Conservation (phyloP, 2,888 invertebrate genomes). For the Nezara viridula region DNA sequence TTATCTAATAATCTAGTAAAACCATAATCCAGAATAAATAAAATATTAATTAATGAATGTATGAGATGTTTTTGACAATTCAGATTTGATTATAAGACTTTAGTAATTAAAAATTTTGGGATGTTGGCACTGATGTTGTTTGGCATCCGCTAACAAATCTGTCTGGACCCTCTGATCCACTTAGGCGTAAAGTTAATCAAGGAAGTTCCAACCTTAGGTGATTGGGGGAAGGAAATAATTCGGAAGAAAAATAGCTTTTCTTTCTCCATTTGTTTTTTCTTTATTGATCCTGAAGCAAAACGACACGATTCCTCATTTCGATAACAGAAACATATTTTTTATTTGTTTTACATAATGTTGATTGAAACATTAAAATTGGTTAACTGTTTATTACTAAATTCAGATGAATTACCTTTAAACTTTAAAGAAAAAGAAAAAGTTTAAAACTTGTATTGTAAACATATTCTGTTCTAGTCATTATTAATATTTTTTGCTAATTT, state of each 20-base stretch:
- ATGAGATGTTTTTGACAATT: background rate
- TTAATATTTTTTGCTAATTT: too few species aligned
- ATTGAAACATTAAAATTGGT: too few species aligned
- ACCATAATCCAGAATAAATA: too few species aligned
- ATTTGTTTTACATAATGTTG: too few species aligned
- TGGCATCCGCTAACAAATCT: conserved; percentile 22
- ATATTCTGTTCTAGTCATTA: too few species aligned
- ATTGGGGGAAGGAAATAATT: conserved; percentile 5
- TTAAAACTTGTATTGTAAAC: too few species aligned
- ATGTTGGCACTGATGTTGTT: background rate
- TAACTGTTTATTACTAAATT: too few species aligned
- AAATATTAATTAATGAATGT: background rate
- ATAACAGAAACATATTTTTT: too few species aligned
- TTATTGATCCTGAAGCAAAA: background rate
- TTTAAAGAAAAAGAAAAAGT: too few species aligned
- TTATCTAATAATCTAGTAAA: too few species aligned
- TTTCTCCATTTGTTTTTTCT: background rate
- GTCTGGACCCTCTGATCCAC: conserved; percentile 6
- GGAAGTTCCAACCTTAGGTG: conserved; percentile 8
- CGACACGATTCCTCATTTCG: background rate
- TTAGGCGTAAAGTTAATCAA: conserved; percentile 46
- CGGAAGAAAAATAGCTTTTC: conserved; percentile 3
- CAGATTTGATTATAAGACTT: background rate
- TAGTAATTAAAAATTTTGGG: conserved; percentile 10
- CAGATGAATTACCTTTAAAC: too few species aligned